Evolutionary conservation across 2,113 vertebrate genomes (phyloP), one percentile per base, ranked within the genome.

Genomic region (Xiphorhynchus elegans): DNA sequence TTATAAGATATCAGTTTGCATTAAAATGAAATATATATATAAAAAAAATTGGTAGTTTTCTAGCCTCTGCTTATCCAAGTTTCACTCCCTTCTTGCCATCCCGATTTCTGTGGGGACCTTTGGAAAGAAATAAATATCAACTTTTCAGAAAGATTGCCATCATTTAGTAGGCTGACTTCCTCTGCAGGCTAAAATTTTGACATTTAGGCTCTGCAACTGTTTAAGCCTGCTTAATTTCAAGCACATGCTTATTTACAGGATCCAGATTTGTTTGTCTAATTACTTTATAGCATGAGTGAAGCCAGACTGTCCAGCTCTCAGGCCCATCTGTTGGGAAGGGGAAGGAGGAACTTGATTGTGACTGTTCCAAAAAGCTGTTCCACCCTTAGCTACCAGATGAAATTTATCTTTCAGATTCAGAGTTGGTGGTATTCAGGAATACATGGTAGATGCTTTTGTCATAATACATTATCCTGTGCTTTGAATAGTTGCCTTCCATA

Each of bases 181-280:
- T 87, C 49, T 68, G 40, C 31, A 73, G 63, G 52, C 46, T 78
- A 62, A 40, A 79, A 74, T 46, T 82, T 69, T 68, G 40, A 46
- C 83, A 73, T 83, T 46, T 49, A 84, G 75, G 35, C n/a, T 24
- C 63, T 95, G 87, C 62, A 88, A 80, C 50, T 95, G 78, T 90
- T 96, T 80, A 93, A 64, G 59, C 28, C 5, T 85, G 55, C 78
- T 80, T 94, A 86, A 93, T 95, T 90, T 93, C 85, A 77, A 94
- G 67, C 88, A 95, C 44, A 72, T 95, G 95, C 79, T 95, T 95
- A 83, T 96, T 96, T 97, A 94, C 85, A 90, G 59, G 50, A 74
- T 94, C 92, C 90, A 95, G 92, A 94, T 96, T 97, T 97, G 96
- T 96, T 96, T 97, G 79, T 84, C 79, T 95, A 87, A 97, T 97